Conservation (phyloP, 2,113 vertebrate genomes). For the Abramis brama region DNA sequence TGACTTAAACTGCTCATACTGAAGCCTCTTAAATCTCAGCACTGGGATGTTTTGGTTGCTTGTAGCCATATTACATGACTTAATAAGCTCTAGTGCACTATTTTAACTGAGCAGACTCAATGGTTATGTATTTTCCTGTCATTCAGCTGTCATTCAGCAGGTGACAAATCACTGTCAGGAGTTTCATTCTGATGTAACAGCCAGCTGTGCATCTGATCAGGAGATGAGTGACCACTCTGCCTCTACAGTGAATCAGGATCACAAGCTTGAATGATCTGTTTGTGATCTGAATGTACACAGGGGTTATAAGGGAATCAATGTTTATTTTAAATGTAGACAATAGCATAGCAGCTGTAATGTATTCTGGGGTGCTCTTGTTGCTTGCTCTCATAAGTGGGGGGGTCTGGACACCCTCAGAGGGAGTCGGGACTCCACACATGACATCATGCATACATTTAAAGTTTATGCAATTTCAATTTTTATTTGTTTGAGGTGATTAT, state of each 20-base stretch:
- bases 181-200: not conserved
- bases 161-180: slow-evolving; percentile 7
- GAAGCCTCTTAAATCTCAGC: not conserved
- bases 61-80: not conserved
- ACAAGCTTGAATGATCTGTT: not conserved
- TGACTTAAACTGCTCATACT: not conserved
- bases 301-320: not conserved
- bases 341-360: not conserved
- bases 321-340: slow-evolving; percentile 13
- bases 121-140: not conserved
- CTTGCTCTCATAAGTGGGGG: not conserved
- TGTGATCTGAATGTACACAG: not conserved
- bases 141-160: not conserved
- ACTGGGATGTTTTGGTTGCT: not conserved
- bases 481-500: not conserved
- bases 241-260: not conserved
- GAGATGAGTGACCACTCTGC: not conserved
- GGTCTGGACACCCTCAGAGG: slow-evolving; percentile 57
- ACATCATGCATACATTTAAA: not conserved
- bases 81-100: not conserved
- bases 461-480: not conserved
- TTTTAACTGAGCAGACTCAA: not conserved
- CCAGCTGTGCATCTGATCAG: not conserved
- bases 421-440: slow-evolving; percentile 41
- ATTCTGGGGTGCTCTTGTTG: not conserved